A percentile compares a stretch with the other conserved stretches of the same genome.
Evolutionary conservation across 2,113 vertebrate genomes (phyloP).

Genomic region (Galemys pyrenaicus): DNA sequence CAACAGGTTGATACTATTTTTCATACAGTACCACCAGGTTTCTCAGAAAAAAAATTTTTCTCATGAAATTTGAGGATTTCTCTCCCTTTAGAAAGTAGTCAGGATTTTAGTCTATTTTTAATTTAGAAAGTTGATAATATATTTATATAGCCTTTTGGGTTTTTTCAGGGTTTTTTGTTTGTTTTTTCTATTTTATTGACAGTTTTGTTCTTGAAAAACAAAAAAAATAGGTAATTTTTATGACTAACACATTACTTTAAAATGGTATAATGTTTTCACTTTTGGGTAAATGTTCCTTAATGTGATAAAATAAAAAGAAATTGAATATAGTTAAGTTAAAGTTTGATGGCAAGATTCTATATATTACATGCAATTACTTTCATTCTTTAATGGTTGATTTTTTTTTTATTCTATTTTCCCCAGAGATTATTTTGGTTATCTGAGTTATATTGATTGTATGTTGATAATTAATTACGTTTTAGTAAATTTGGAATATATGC

Average conservation of each 20-base stretch:
- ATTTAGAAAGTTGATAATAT: neutral
- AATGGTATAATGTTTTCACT: neutral
- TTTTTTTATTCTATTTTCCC: neutral
- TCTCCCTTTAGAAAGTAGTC: constrained; percentile 13
- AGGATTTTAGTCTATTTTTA: constrained; percentile 2
- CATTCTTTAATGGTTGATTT: constrained; percentile 2
- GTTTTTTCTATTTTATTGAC: neutral
- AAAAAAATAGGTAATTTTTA: constrained; percentile 33
- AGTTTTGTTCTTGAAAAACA: constrained; percentile 40
- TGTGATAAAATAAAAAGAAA: constrained; percentile 22
- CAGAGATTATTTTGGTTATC: constrained; percentile 7
- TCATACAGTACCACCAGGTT: neutral
- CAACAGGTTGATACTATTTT: neutral
- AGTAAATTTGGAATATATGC: neutral
- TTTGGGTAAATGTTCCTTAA: constrained; percentile 19
- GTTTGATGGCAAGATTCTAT: neutral
- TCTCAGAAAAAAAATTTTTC: neutral
- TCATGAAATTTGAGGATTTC: constrained; percentile 5
- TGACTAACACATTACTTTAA: constrained; percentile 38
- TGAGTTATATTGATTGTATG: constrained; percentile 12
- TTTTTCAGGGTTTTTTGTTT: neutral
- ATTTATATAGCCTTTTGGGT: neutral
- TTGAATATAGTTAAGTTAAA: constrained; percentile 32
- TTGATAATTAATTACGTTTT: neutral
- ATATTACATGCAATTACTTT: constrained; percentile 7